Evolutionary conservation across 2,113 vertebrate species (phyloP).

Genomic region (Eupsittula cactorum): DNA sequence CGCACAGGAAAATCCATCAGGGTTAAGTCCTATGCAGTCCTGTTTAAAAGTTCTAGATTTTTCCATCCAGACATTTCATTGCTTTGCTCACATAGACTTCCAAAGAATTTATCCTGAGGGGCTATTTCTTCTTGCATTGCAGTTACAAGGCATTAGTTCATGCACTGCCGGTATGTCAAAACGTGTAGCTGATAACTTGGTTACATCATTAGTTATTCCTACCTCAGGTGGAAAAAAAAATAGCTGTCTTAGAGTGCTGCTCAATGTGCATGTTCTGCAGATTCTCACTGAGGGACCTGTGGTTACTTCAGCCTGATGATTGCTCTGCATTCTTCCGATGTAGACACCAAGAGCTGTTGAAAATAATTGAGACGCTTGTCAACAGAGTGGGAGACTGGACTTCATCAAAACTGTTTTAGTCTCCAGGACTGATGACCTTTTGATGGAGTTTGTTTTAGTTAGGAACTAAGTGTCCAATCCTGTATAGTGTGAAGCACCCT

Average conservation of each 20-base stretch:
- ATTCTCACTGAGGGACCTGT: conserved; percentile 75
- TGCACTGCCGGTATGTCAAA: conserved; percentile 78
- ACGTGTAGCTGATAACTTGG: conserved; percentile 76
- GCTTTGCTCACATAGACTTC: conserved; percentile 51
- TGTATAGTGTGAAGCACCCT: conserved; percentile 54
- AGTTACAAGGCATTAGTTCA: conserved; percentile 65
- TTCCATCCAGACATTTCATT: conserved; percentile 65
- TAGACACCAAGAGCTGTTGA: conserved; percentile 92
- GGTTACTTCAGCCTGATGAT: conserved; percentile 82
- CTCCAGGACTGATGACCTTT: conserved; percentile 88
- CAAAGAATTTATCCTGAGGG: conserved; percentile 61
- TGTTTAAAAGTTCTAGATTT: conserved; percentile 63
- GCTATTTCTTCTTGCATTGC: conserved; percentile 27
- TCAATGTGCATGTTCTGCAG: conserved; percentile 63
- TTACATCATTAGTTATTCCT: conserved; percentile 88
- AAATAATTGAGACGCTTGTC: conserved; percentile 96
- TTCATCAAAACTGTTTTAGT: conserved; percentile 90
- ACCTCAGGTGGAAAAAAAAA: conserved; percentile 74
- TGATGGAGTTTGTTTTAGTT: conserved; percentile 83
- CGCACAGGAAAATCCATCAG: background rate
- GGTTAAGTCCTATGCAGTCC: background rate
- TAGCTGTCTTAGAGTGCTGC: conserved; percentile 72
- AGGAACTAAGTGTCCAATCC: conserved; percentile 75
- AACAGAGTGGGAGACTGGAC: conserved; percentile 85
- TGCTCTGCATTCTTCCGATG: conserved; percentile 89